Evolutionary conservation across 2,797 vertebrate genomes (phyloP), one percentile per base, ranked within the genome.

Genomic region (Diplodus puntazzo): DNA sequence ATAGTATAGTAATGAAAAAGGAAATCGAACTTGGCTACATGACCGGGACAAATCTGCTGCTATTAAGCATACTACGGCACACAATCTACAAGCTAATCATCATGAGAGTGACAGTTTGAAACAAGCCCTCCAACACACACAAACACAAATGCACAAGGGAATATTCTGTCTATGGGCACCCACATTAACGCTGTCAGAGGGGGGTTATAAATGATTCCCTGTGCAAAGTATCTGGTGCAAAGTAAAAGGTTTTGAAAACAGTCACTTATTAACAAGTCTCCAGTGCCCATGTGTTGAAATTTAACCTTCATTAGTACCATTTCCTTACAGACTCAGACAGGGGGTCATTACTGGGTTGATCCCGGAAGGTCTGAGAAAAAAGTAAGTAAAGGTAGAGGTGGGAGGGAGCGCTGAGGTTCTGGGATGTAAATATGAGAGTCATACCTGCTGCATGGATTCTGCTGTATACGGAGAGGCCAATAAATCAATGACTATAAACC

Each of bases 181-280:
- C 25, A 73, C 55, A 16, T 77, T 30, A 61, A 30, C 5, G 1
- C 74, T 73, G 83, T 82, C 85, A 74, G 60, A 27, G 69, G 61
- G 43, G 64, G 82, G 77, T 84, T 81, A 88, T 87, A 85, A 91
- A 92, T 89, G 82, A 89, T 79, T 86, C 58, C 39, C 79, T 82
- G 69, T 82, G 78, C 57, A 86, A 85, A 88, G 79, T 49, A 53
- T 77, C 39, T 18, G 43, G 52, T 66, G 43, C 58, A 81, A 77
- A 82, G 79, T 80, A 63, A 83, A 82, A 53, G 20, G 42, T 73
- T 64, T 63, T 74, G 67, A 84, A 83, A 75, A 73, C 8, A 2
- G 89, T 94, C 64, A 94, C 89, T 91, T 81, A 94, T 94, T 94
- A 94, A 94, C 93, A 75, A 81, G 20, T 18, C 54, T 59, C 11